Base-by-base conservation (phyloP, 2,797 vertebrate species). In the Carduelis carduelis region DNA sequence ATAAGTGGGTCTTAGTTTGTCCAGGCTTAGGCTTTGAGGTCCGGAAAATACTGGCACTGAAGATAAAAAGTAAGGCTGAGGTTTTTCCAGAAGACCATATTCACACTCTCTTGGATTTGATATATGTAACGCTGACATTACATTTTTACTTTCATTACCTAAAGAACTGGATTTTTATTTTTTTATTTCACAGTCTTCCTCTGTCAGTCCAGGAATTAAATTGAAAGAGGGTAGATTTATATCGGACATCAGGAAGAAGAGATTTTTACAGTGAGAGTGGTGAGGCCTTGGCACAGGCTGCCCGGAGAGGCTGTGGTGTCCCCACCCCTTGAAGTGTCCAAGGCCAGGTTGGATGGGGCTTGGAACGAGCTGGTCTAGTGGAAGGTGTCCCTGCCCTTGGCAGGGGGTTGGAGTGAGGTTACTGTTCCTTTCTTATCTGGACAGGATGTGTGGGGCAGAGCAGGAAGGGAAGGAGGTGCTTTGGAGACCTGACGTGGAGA, bases 361-460 rank as follows among this genome's bases (percentile, higher is more conserved):
- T 60, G 24, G 56, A 49, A 49, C n/a, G 30, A 2, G 23, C 24
- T 50, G 49, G 11, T 9, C 2, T 22, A 22, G n/a, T 37, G 64
- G 14, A 26, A 34, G 8, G 11, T 26, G 28, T 53, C 28, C 32
- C 32, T 64, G 50, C 15, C 35, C 10, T 5, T 44, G 66, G 43
- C 44, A 37, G 12, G 27, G 27, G 10, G 2, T 8, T 52, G 28
- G 20, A 60, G 4, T 39, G 30, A 47, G 26, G 22, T 32, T 27
- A 1, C 21, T 61, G 4, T 53, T 47, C 16, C 32, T 59, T n/a
- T 28, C 28, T 47, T 15, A 4, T 6, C 49, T 43, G 37, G 16
- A 1, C 1, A 4, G 63, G 26, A 3, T 0, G 0, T 18, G 55
- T n/a, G 56, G 10, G 56, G 14, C 37, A n/a, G 35, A n/a, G 49